phyloP scores from a whole-genome alignment of 1,140 invertebrate species.

The Apocrypta bakeri region DNA sequence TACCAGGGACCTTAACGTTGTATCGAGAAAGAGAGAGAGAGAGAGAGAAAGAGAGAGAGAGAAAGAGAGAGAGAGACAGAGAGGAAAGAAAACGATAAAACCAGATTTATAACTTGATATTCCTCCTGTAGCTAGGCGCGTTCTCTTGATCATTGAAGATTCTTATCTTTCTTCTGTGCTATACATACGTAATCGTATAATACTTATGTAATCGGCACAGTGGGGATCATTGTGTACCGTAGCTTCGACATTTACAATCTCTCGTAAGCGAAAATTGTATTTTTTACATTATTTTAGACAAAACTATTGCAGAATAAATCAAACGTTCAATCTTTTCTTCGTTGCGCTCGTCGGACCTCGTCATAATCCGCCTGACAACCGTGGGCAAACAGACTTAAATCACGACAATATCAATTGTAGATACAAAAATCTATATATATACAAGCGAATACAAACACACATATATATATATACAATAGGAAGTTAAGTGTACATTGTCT shows the following conservation, averaged over 20 bases:
- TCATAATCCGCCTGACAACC: not conserved
- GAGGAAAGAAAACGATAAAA: not conserved
- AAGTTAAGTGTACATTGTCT: conserved; percentile 60
- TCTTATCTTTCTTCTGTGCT: not conserved
- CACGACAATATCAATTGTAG: conserved; percentile 67
- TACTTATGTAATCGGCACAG: not conserved
- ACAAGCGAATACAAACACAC: conserved; percentile 52
- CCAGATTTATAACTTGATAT: too few species aligned
- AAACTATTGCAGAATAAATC: not conserved
- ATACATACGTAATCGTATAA: too few species aligned
- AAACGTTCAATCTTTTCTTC: not conserved
- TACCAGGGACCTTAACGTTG: conserved; percentile 37
- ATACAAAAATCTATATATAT: conserved; percentile 55
- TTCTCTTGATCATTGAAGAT: too few species aligned
- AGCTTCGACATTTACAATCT: not conserved
- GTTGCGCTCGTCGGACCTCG: not conserved
- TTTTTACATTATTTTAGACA: conserved; percentile 22
- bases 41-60: too few species aligned
- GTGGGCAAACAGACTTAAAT: conserved; percentile 53
- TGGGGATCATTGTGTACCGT: not conserved
- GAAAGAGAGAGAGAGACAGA: too few species aligned
- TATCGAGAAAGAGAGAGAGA: not conserved
- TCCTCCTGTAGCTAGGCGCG: too few species aligned
- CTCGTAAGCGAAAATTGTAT: not conserved
- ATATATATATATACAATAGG: conserved; percentile 58